These are phyloP conservation scores for Ramphastos sulfuratus DNA, from an alignment of 2,113 vertebrate genomes.

Conservation along the genomic window DNA sequence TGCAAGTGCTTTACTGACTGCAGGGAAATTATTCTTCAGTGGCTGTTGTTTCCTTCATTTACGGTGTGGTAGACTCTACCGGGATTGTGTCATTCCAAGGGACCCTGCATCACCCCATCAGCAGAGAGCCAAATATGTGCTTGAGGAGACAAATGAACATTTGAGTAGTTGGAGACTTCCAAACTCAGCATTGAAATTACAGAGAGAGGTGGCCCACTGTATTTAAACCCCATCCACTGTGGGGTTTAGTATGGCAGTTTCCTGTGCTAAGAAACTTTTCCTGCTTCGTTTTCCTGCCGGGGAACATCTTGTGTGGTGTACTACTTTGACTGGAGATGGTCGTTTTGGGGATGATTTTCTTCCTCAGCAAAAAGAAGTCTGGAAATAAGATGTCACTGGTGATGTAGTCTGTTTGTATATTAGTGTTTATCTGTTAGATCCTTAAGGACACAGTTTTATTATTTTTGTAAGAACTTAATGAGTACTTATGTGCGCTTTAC, in stretches of 20 bases:
- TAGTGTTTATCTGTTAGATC: slow-evolving; percentile 26
- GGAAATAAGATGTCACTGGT: slow-evolving; percentile 33
- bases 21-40: not conserved
- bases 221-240: not conserved
- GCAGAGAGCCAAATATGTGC: not conserved
- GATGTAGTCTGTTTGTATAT: slow-evolving; percentile 41
- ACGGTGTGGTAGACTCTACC: not conserved
- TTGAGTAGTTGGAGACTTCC: not conserved
- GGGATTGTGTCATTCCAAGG: not conserved
- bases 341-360: slow-evolving; percentile 24
- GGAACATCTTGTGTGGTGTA: not conserved
- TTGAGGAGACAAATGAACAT: not conserved
- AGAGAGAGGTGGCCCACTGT: not conserved
- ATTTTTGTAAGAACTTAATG: slow-evolving; percentile 58
- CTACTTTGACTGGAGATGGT: not conserved
- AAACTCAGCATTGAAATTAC: not conserved
- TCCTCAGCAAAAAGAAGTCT: not conserved
- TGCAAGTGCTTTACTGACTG: not conserved
- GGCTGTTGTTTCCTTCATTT: not conserved
- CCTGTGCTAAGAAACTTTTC: not conserved
- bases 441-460: slow-evolving; percentile 54
- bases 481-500: slow-evolving; percentile 33
- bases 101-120: not conserved
- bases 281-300: not conserved
- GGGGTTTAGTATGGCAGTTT: not conserved